A percentile compares a stretch with the other conserved stretches of the same genome.
phyloP scores from a whole-genome alignment of 2,797 vertebrate species.

The Thripadectes ignobilis region DNA sequence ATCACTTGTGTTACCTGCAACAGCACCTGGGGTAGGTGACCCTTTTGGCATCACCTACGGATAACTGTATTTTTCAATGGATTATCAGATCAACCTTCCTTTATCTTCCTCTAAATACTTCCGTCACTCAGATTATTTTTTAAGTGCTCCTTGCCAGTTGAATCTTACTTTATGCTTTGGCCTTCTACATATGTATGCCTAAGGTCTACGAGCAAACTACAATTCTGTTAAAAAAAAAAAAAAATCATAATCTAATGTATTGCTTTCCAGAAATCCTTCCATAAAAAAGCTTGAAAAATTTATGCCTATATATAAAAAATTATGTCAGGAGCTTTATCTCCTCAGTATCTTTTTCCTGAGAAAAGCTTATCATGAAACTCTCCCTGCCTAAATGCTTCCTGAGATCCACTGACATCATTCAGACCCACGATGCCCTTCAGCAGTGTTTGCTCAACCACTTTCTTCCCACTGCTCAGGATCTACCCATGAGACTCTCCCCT shows the following conservation, averaged over 20 bases:
- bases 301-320: not conserved
- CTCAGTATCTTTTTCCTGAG: not conserved
- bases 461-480: not conserved
- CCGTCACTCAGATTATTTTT: not conserved
- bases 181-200: not conserved
- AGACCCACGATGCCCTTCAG: not conserved
- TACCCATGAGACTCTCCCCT: not conserved
- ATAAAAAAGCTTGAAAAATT: not conserved
- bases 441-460: not conserved
- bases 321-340: not conserved
- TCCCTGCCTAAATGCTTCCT: not conserved
- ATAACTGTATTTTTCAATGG: slow-evolving; percentile 4
- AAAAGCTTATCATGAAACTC: not conserved
- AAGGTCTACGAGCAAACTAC: not conserved
- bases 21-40: not conserved
- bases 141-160: not conserved
- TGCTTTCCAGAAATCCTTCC: not conserved
- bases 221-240: not conserved
- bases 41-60: not conserved
- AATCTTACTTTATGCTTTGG: not conserved
- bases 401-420: not conserved
- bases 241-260: not conserved
- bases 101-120: not conserved
- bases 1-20: not conserved
- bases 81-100: not conserved